Percentiles rank a stretch among this genome's conserved stretches.
phyloP scores from a whole-genome alignment of 2,797 vertebrate genomes.

The Lacerta viridis region DNA sequence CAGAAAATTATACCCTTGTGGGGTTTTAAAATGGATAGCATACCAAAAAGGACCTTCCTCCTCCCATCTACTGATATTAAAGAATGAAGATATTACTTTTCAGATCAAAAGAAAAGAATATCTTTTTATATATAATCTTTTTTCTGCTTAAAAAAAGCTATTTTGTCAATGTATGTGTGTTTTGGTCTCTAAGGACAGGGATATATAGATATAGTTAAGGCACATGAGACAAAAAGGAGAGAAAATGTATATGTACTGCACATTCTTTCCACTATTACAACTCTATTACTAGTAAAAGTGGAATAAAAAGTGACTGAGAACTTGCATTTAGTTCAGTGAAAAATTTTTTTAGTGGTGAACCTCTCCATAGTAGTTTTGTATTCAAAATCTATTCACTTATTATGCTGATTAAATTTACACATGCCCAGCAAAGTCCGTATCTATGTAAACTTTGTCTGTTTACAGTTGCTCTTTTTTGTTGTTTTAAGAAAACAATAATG shows the following conservation, averaged over 20 bases:
- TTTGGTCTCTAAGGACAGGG: conserved; percentile 6
- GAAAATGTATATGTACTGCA: background rate
- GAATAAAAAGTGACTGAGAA: background rate
- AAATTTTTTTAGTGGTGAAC: background rate
- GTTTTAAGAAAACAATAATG: background rate
- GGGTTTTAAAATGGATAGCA: conserved; percentile 38
- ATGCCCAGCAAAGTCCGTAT: background rate
- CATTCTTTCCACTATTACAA: conserved; percentile 3
- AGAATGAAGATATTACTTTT: conserved; percentile 16
- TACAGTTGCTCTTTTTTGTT: background rate
- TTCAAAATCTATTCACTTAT: background rate
- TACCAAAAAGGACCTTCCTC: conserved; percentile 29
- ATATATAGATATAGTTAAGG: background rate
- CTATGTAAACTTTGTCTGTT: background rate
- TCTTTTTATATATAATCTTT: conserved; percentile 37
- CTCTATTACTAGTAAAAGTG: background rate
- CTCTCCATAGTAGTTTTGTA: background rate
- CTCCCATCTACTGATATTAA: conserved; percentile 33
- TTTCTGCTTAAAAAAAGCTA: background rate
- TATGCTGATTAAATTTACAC: background rate
- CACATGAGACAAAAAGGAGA: conserved; percentile 3
- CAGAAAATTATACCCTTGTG: conserved; percentile 47
- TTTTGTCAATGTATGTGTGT: conserved; percentile 32
- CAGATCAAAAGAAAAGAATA: conserved; percentile 48
- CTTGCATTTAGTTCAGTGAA: background rate